Percentiles rank a stretch among this genome's conserved stretches.
phyloP scores from a whole-genome alignment of 2,113 vertebrate genomes.

The Nipponia nippon region DNA sequence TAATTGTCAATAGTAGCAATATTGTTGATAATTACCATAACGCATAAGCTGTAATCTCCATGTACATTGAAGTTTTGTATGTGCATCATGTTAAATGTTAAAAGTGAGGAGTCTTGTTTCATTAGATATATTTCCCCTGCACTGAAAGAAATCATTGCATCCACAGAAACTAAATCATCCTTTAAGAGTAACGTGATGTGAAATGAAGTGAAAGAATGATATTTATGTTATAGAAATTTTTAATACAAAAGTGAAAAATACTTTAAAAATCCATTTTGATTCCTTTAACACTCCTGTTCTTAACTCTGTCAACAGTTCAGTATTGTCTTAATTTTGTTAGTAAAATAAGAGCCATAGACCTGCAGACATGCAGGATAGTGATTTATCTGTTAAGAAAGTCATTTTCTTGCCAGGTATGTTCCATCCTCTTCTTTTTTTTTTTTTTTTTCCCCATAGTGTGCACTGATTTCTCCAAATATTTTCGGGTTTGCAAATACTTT shows the following conservation, averaged over 20 bases:
- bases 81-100: background rate
- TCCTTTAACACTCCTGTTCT: background rate
- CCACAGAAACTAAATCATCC: background rate
- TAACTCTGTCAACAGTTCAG: background rate
- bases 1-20: background rate
- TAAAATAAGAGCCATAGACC: background rate
- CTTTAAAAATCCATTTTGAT: background rate
- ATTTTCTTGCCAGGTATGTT: background rate
- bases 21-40: background rate
- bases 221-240: background rate
- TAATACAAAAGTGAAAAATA: background rate
- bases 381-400: background rate
- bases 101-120: background rate
- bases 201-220: background rate
- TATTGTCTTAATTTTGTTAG: background rate
- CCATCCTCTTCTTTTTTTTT: rapidly evolving
- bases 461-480: background rate
- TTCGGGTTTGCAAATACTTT: background rate
- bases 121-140: background rate
- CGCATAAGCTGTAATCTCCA: background rate
- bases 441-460: no score
- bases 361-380: background rate
- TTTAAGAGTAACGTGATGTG: background rate
- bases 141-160: background rate
- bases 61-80: background rate